Conservation (phyloP, 2,113 vertebrate genomes). For the Bungarus multicinctus region DNA sequence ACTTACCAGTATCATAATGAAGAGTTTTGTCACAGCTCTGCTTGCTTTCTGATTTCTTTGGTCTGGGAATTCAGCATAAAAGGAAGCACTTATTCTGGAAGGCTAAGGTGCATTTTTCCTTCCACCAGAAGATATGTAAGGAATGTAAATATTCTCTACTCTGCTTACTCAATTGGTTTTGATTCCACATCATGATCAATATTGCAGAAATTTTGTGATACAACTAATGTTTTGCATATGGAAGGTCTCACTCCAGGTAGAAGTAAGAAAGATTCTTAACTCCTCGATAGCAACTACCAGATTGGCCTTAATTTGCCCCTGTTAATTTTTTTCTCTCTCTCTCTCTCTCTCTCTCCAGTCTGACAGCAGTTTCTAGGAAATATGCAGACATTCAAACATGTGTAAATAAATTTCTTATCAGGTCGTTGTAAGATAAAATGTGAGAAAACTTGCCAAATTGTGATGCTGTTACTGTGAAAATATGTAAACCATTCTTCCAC, state of each 20-base stretch:
- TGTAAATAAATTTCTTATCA: slow-evolving; percentile 31
- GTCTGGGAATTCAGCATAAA: neutral
- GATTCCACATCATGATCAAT: neutral
- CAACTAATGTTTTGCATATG: neutral
- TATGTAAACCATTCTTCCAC: slow-evolving; percentile 8
- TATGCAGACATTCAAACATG: slow-evolving; percentile 13
- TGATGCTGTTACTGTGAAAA: neutral
- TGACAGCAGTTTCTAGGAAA: slow-evolving; percentile 30
- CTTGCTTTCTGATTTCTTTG: neutral
- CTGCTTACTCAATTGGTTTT: neutral
- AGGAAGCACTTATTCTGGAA: neutral
- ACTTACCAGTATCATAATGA: neutral
- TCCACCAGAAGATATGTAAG: neutral
- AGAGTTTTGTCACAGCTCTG: neutral
- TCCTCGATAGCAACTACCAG: neutral
- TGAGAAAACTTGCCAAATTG: neutral
- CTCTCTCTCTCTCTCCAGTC: neutral
- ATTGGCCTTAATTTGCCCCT: slow-evolving; percentile 6
- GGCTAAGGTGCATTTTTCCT: neutral
- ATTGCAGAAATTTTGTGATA: neutral
- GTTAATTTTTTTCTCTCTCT: neutral
- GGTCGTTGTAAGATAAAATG: slow-evolving; percentile 21
- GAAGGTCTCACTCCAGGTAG: neutral
- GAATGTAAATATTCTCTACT: neutral
- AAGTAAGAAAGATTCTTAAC: neutral